phyloP scores from a whole-genome alignment of 2,888 invertebrate species.

The Chydorus sphaericus region DNA sequence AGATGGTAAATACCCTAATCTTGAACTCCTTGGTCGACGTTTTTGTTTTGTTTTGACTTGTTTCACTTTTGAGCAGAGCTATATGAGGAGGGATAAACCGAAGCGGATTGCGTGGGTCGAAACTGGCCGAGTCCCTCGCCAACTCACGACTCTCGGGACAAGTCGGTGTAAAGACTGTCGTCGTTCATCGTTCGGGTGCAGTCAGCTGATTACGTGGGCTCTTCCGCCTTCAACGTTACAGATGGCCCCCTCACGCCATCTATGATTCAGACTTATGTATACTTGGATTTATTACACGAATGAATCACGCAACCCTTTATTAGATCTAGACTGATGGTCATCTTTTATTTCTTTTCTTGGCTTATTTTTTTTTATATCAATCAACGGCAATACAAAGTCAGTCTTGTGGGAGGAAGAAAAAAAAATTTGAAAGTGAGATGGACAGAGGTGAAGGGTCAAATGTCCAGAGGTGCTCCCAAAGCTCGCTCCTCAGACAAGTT shows the following conservation, averaged over 20 bases:
- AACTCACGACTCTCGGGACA: conserved; percentile 8
- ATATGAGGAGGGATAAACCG: too few relatives aligned
- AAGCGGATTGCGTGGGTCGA: neutral
- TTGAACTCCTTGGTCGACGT: too few relatives aligned
- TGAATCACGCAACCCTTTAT: too few relatives aligned
- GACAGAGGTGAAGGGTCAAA: too few relatives aligned
- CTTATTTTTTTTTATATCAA: neutral
- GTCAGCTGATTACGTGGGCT: conserved; percentile 1
- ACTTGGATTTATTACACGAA: neutral
- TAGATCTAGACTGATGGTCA: too few relatives aligned
- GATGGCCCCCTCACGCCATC: neutral
- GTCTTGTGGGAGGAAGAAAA: neutral
- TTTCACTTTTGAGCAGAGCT: too few relatives aligned
- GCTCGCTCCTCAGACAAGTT: conserved; percentile 55
- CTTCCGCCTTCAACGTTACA: neutral
- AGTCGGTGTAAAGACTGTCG: neutral
- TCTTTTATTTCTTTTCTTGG: too few relatives aligned
- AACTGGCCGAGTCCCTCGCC: conserved; percentile 4
- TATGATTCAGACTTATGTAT: neutral
- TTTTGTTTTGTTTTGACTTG: too few relatives aligned
- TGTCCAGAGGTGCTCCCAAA: neutral
- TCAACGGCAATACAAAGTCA: neutral
- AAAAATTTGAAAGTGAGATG: neutral
- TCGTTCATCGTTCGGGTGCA: neutral
- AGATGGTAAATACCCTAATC: too few relatives aligned